A percentile compares a stretch with the other conserved stretches of the same genome.
These are phyloP conservation scores for Crotalus helleri DNA, from an alignment of 2,113 vertebrate species.

Conservation along the genomic window DNA sequence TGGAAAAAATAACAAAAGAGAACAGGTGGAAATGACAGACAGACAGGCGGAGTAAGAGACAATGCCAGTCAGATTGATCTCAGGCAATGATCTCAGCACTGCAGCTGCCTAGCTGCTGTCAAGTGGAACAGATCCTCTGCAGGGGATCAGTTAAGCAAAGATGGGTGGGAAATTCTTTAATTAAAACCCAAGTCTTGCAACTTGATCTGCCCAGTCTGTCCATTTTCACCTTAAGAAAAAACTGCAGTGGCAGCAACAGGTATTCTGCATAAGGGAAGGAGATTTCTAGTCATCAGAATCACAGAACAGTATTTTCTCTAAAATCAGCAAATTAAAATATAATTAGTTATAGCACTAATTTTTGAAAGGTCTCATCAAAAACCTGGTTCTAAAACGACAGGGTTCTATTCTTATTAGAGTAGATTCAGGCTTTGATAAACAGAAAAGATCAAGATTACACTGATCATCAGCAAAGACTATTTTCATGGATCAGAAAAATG, in stretches of 20 bases:
- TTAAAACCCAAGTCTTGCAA: conserved; percentile 2
- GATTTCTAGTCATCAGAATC: neutral
- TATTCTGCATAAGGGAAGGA: neutral
- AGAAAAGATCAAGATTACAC: neutral
- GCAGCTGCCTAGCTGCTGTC: conserved; percentile 24
- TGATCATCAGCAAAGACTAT: neutral
- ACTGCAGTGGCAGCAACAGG: neutral
- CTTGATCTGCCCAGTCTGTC: neutral
- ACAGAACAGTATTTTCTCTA: neutral
- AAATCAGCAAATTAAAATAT: neutral
- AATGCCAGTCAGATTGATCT: conserved; percentile 9
- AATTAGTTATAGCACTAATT: neutral
- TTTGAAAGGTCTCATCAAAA: neutral
- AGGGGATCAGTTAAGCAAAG: conserved; percentile 17
- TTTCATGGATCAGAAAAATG: neutral
- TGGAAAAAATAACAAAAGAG: conserved; percentile 23
- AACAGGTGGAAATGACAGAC: conserved; percentile 31
- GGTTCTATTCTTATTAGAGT: neutral
- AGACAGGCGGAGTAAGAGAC: conserved; percentile 19
- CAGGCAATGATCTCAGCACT: conserved; percentile 14
- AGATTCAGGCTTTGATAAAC: neutral
- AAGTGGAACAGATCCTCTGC: conserved; percentile 24
- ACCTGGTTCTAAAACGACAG: neutral
- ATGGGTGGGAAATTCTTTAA: conserved; percentile 11
- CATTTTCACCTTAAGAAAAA: neutral